Percentiles rank a stretch among this genome's conserved stretches.
Conservation (phyloP, 2,888 invertebrate species). For the Diaprepes abbreviatus region DNA sequence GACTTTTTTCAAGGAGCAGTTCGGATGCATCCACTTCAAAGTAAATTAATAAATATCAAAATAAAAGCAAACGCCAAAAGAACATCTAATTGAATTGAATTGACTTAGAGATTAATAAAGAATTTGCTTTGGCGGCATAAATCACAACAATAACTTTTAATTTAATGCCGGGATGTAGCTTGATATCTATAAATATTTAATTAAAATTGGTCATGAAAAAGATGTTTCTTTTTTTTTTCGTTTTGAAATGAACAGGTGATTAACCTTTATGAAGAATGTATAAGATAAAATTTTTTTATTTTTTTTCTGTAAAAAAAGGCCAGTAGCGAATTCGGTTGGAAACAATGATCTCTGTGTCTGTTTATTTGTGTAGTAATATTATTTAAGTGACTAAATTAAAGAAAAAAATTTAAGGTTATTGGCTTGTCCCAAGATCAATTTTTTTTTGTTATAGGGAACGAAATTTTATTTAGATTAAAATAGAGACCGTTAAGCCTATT, state of each 20-base stretch:
- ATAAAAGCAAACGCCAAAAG: slow-evolving; percentile 18
- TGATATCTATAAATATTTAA: slow-evolving; percentile 25
- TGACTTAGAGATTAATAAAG: slow-evolving; percentile 14
- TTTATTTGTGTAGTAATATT: too few species aligned
- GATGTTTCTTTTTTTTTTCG: slow-evolving; percentile 2
- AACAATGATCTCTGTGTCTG: too few species aligned
- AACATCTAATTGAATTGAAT: slow-evolving; percentile 26
- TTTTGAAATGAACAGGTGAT: slow-evolving; percentile 8
- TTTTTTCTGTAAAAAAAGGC: too few species aligned
- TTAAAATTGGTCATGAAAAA: slow-evolving; percentile 16
- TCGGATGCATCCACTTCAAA: neutral
- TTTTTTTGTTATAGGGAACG: too few species aligned
- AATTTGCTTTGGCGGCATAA: slow-evolving; percentile 33
- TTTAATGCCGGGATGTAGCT: slow-evolving; percentile 8
- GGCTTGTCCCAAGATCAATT: too few species aligned
- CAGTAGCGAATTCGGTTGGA: too few species aligned
- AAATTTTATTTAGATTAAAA: too few species aligned
- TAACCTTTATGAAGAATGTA: neutral
- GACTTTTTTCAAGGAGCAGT: too few species aligned
- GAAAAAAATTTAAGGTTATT: too few species aligned
- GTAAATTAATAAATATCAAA: slow-evolving; percentile 15
- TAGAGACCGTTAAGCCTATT: too few species aligned
- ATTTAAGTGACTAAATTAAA: too few species aligned
- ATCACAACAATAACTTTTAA: slow-evolving; percentile 27
- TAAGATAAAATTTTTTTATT: too few species aligned